Evolutionary conservation across 2,797 vertebrate species (phyloP).

Genomic region (Pseudochirops corinnae): DNA sequence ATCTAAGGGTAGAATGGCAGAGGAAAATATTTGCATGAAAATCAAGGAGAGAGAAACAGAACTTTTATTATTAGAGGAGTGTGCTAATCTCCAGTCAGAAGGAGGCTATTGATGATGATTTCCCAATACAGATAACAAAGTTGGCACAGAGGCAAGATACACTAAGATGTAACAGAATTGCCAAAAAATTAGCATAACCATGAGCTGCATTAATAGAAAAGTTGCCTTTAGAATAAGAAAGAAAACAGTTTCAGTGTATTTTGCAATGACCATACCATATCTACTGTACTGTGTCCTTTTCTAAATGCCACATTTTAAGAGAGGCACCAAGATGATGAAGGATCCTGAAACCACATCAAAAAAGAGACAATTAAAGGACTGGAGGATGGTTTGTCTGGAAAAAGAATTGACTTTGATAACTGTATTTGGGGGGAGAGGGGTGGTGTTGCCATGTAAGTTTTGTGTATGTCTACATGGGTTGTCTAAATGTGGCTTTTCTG

Average conservation of each 20-base stretch:
- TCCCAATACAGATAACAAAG: background rate
- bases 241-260: background rate
- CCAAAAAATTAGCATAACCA: background rate
- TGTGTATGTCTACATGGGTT: background rate
- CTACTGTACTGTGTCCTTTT: too few species aligned
- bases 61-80: background rate
- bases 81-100: background rate
- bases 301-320: too few species aligned
- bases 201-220: background rate
- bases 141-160: background rate
- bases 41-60: background rate
- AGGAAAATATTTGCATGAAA: background rate
- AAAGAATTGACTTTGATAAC: background rate
- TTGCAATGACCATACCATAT: too few species aligned
- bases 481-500: background rate
- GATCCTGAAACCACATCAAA: too few species aligned
- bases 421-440: background rate
- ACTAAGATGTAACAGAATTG: background rate
- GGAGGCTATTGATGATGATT: background rate
- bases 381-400: background rate
- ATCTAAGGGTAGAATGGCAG: too few species aligned
- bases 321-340: too few species aligned
- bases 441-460: background rate
- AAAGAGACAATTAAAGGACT: background rate
- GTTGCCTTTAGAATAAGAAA: slow-evolving; percentile 51